These are phyloP conservation scores for Halcyon senegalensis DNA, from an alignment of 2,113 vertebrate genomes.

Conservation along the genomic window DNA sequence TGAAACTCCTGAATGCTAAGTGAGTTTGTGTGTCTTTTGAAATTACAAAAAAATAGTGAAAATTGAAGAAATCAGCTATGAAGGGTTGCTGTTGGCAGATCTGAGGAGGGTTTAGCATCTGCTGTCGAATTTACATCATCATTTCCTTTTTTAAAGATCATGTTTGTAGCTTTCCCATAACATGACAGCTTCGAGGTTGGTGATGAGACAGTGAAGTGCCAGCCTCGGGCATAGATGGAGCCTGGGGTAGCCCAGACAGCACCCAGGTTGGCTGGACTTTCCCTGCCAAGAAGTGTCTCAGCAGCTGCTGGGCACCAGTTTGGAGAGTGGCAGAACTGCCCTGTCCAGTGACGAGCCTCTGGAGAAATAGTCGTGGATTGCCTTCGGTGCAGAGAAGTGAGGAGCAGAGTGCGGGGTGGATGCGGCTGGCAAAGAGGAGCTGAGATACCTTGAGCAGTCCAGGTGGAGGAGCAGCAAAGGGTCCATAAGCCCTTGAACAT, in stretches of 20 bases:
- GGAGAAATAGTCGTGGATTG: not conserved
- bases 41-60: not conserved
- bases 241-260: not conserved
- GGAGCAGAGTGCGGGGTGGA: not conserved
- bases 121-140: not conserved
- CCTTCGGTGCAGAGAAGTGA: not conserved
- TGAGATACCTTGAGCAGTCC: not conserved
- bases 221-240: not conserved
- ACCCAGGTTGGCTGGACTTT: not conserved
- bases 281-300: not conserved
- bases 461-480: fast-evolving
- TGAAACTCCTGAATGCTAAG: not conserved
- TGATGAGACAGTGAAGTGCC: not conserved
- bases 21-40: not conserved
- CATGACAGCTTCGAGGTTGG: not conserved
- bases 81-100: not conserved
- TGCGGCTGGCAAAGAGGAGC: not conserved
- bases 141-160: not conserved
- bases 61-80: not conserved
- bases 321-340: not conserved
- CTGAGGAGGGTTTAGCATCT: not conserved
- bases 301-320: not conserved
- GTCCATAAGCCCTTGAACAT: not conserved
- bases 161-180: not conserved
- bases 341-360: not conserved